A percentile compares a stretch with the other conserved stretches of the same genome.
These are phyloP conservation scores for Adoxophyes honmai DNA, from an alignment of 1,140 invertebrate species.

Conservation along the genomic window DNA sequence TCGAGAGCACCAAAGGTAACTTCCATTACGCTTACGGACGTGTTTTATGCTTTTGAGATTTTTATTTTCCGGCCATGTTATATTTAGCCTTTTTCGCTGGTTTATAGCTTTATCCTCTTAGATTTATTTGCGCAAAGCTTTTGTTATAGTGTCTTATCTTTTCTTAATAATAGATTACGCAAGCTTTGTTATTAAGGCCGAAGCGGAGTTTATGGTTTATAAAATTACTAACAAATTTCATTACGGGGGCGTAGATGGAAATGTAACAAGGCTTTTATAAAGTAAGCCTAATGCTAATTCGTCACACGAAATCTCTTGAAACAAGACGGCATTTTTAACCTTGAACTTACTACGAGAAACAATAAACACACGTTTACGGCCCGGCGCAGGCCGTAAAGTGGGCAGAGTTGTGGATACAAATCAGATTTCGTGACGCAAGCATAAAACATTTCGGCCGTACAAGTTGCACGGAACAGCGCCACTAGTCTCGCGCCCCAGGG, in stretches of 20 bases:
- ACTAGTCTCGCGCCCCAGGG: constrained; percentile 44
- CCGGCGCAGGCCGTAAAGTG: constrained; percentile 38
- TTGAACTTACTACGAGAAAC: constrained; percentile 38
- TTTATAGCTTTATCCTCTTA: neutral
- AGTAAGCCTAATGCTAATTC: no score
- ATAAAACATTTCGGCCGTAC: constrained; percentile 60
- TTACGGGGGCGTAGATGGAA: no score
- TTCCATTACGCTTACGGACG: constrained; percentile 3
- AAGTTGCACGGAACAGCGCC: constrained; percentile 18
- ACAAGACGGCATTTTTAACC: constrained; percentile 15
- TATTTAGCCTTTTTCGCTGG: neutral
- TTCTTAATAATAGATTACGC: no score
- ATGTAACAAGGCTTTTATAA: no score
- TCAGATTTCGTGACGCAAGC: constrained; percentile 51
- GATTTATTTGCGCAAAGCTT: neutral
- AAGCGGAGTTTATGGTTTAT: no score
- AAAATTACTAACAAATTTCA: no score
- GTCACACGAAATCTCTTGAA: no score
- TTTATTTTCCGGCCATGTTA: neutral
- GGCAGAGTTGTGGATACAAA: constrained; percentile 52
- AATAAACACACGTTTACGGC: constrained; percentile 45
- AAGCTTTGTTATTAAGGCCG: no score
- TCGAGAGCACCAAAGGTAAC: constrained; percentile 67
- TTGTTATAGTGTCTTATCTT: no score
- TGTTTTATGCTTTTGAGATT: constrained; percentile 2